Base-by-base conservation (phyloP, 2,888 invertebrate species). In the Patella ulyssiponensis region DNA sequence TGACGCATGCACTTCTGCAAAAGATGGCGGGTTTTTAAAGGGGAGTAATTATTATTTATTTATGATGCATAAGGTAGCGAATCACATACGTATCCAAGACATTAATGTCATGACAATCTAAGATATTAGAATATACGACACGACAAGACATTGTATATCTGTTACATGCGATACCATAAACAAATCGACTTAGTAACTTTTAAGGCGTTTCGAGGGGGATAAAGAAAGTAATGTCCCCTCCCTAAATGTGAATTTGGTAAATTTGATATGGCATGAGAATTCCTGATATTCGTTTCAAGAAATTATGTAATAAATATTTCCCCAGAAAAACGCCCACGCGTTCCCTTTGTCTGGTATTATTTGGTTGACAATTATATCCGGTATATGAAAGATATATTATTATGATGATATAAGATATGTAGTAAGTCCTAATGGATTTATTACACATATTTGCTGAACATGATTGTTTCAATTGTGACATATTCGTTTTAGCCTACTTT, bases 1-100 rank as follows among this genome's bases (percentile, higher is more conserved):
- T 64, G 64, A 64, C 64, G 64, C 64, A 64, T 64, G 64, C 64
- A 64, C 64, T 64, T 64, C 64, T 64, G 64, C 64, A 64, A 64
- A 64, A 64, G 64, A 64, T 64, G 64, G 64, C 64, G 64, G 64
- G 64, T 64, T 64, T 64, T 64, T 64, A 64, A 64, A 64, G 64
- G 64, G 64, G 64, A 64, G 64, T 64, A 64, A 64, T 64, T 64
- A 64, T 64, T 64, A 64, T 64, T 64, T 64, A 64, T 64, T 64
- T 64, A 64, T 64, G 20, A 64, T 64, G 64, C 64, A 64, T 23
- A 64, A 64, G 23, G 14, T 23, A 64, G 64, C 64, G 64, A 64
- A 64, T 64, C 64, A 64, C 20, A 64, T 23, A 20, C 23, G 20
- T 64, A 64, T 64, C 20, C 23, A 23, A 20, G 23, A 64, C 20